Evolutionary conservation across 2,888 invertebrate species (phyloP).

Genomic region (Nowickia ferox): DNA sequence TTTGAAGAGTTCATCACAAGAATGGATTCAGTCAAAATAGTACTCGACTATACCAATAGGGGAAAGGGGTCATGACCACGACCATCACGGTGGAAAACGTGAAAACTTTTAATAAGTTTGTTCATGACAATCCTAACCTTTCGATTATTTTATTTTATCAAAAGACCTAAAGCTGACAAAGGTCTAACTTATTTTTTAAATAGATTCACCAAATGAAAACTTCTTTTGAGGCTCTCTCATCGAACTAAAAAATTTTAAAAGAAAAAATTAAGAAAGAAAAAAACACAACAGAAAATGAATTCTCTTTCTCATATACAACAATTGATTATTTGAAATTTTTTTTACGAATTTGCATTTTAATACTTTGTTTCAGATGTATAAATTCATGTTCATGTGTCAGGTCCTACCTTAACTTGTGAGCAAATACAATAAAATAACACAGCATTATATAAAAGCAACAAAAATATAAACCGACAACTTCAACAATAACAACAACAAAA

Average conservation of each 20-base stretch:
- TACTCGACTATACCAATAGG: too few species aligned
- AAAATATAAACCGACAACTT: slow-evolving; percentile 6
- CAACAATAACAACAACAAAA: slow-evolving; percentile 15
- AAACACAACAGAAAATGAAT: background rate
- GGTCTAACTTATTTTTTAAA: too few species aligned
- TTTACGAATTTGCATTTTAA: slow-evolving; percentile 7
- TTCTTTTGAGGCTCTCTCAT: background rate
- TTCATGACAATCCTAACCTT: too few species aligned
- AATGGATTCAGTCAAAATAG: too few species aligned
- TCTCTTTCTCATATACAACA: slow-evolving; percentile 17
- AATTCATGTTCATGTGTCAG: slow-evolving; percentile 10
- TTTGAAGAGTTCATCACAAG: too few species aligned
- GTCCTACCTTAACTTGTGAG: slow-evolving; percentile 60
- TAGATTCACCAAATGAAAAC: too few species aligned
- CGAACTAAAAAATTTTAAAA: slow-evolving; percentile 10
- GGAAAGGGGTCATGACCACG: too few species aligned
- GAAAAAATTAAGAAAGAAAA: background rate
- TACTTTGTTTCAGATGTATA: slow-evolving; percentile 20
- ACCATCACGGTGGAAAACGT: too few species aligned
- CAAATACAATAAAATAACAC: slow-evolving; percentile 15
- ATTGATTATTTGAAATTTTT: slow-evolving; percentile 29
- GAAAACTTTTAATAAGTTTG: too few species aligned
- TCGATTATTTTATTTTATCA: too few species aligned
- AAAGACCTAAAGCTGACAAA: too few species aligned
- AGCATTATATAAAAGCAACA: slow-evolving; percentile 5